phyloP scores from a whole-genome alignment of 1,140 invertebrate species.

The Anastrepha ludens region DNA sequence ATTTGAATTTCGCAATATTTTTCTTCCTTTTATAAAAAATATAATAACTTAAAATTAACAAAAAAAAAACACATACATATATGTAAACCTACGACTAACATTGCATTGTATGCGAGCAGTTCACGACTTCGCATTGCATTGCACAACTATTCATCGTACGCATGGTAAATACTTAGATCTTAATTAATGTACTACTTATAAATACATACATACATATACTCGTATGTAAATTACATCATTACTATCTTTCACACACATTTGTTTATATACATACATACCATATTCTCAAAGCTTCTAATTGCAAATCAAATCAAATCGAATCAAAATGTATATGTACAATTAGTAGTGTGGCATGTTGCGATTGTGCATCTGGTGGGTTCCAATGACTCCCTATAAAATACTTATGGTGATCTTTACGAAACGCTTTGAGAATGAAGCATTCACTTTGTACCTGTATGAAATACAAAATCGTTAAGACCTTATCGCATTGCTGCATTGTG shows the following conservation, averaged over 20 bases:
- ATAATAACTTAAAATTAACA: not conserved
- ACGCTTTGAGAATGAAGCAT: no score
- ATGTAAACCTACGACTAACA: not conserved
- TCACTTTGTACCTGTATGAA: not conserved
- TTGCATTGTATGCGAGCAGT: not conserved
- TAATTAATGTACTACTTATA: not conserved
- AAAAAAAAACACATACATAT: not conserved
- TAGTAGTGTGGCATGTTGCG: constrained; percentile 31
- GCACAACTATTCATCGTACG: not conserved
- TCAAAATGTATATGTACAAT: constrained; percentile 44
- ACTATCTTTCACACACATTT: not conserved
- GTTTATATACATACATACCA: not conserved
- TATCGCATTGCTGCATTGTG: not conserved
- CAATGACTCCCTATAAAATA: not conserved
- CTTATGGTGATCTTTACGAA: not conserved
- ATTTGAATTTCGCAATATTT: no score
- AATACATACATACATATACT: no score
- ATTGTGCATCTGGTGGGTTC: not conserved
- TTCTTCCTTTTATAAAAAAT: not conserved
- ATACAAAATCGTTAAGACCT: no score
- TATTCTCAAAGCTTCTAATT: not conserved
- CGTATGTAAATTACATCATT: not conserved
- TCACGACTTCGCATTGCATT: not conserved
- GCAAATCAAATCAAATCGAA: not conserved
- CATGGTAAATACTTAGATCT: constrained; percentile 22